Evolutionary conservation across 2,797 vertebrate species (phyloP).

Genomic region (Thripadectes ignobilis): DNA sequence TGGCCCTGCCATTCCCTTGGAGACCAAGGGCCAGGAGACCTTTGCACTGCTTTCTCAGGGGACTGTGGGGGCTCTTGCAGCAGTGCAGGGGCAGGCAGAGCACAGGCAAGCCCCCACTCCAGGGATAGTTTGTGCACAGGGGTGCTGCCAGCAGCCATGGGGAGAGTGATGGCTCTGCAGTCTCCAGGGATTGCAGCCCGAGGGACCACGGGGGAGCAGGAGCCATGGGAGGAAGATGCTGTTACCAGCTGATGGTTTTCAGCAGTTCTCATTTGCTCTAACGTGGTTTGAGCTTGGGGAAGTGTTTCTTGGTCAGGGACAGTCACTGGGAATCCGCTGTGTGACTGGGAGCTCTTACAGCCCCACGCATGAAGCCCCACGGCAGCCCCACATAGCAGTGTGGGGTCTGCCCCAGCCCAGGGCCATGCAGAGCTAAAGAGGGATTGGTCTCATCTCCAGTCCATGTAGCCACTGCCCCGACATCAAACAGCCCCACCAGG

Average conservation of each 20-base stretch:
- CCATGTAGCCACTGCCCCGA: fast-evolving
- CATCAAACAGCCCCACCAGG: background rate
- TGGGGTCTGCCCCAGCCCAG: background rate
- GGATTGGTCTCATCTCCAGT: background rate
- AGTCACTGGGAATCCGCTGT: fast-evolving
- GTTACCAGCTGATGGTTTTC: background rate
- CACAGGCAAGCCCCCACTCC: fast-evolving
- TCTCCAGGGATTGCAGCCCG: fast-evolving
- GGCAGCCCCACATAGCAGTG: background rate
- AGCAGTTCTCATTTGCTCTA: background rate
- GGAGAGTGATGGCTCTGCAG: background rate
- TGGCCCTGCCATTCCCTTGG: background rate
- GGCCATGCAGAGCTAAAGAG: fast-evolving
- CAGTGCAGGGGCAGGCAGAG: background rate
- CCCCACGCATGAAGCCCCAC: fast-evolving
- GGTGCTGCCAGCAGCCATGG: background rate
- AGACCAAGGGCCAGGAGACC: fast-evolving
- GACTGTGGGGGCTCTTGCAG: background rate
- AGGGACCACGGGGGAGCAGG: background rate
- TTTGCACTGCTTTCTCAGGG: background rate
- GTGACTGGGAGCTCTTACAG: background rate
- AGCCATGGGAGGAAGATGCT: background rate
- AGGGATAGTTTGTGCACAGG: fast-evolving
- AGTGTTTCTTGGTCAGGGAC: background rate
- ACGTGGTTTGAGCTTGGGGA: background rate